These are phyloP conservation scores for Drosophila mimica DNA, from an alignment of 2,888 invertebrate species.

Conservation along the genomic window DNA sequence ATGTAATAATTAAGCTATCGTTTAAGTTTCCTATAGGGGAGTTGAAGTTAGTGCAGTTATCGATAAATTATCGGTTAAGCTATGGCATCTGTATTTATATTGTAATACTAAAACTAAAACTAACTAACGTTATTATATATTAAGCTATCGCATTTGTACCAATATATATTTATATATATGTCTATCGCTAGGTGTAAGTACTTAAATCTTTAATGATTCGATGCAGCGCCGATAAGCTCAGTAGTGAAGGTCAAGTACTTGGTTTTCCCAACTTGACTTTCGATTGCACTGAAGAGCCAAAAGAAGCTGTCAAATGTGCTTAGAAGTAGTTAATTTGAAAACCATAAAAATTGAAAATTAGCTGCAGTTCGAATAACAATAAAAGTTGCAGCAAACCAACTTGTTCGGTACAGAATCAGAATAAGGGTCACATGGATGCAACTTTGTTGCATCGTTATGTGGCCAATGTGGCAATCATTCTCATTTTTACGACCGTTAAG, in stretches of 20 bases:
- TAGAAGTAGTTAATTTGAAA: conserved; percentile 33
- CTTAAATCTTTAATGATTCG: background rate
- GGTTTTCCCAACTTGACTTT: conserved; percentile 2
- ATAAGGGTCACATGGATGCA: conserved; percentile 2
- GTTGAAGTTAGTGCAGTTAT: background rate
- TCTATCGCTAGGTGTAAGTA: background rate
- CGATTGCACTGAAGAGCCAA: background rate
- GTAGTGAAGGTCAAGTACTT: background rate
- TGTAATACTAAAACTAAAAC: too few relatives aligned
- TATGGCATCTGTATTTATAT: background rate
- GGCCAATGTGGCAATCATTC: conserved; percentile 70
- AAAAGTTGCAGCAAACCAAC: conserved; percentile 25
- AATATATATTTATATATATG: background rate
- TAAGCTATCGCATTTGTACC: background rate
- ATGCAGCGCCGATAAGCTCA: background rate
- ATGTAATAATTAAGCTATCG: background rate
- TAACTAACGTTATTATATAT: background rate
- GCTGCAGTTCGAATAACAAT: conserved; percentile 19
- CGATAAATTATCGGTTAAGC: conserved; percentile 8
- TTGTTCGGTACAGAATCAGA: conserved; percentile 13
- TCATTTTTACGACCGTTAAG: conserved; percentile 69
- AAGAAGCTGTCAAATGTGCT: conserved; percentile 19
- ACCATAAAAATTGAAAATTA: conserved; percentile 10
- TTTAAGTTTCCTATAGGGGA: background rate
- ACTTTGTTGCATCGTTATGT: conserved; percentile 50